phyloP scores from a whole-genome alignment of 2,113 vertebrate genomes.

The Malurus cyaneus region DNA sequence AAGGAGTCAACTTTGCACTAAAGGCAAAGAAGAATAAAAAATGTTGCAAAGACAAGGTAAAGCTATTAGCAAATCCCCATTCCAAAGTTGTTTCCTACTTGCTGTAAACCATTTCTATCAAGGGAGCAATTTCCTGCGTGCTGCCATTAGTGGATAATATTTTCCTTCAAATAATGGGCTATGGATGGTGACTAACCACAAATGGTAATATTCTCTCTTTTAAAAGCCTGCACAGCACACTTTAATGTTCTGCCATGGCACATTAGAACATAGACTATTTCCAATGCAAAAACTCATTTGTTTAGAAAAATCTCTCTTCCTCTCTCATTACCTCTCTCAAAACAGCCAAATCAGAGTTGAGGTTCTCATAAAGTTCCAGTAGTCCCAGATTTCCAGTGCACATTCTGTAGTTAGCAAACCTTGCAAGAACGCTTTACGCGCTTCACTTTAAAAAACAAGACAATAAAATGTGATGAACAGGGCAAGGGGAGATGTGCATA shows the following conservation, averaged over 20 bases:
- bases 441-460: not conserved
- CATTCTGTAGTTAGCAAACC: not conserved
- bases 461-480: not conserved
- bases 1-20: slow-evolving; percentile 29
- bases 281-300: slow-evolving; percentile 28
- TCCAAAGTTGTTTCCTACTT: slow-evolving; percentile 39
- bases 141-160: slow-evolving; percentile 59
- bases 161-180: slow-evolving; percentile 60
- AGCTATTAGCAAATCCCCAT: slow-evolving; percentile 31
- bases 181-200: slow-evolving; percentile 36
- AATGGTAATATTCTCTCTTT: slow-evolving; percentile 42
- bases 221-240: slow-evolving; percentile 39
- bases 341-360: slow-evolving; percentile 9
- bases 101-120: slow-evolving; percentile 40
- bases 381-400: slow-evolving; percentile 16
- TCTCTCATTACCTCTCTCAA: slow-evolving; percentile 29
- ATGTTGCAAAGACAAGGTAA: slow-evolving; percentile 40
- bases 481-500: not conserved
- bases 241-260: not conserved
- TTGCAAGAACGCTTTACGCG: not conserved
- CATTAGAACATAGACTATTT: slow-evolving; percentile 38
- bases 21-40: slow-evolving; percentile 39
- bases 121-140: slow-evolving; percentile 49
- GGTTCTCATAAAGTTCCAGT: slow-evolving; percentile 11
- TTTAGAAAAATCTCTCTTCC: slow-evolving; percentile 34